Percentiles rank a stretch among this genome's conserved stretches.
Evolutionary conservation across 2,113 vertebrate species (phyloP).

Genomic region (Gasterosteus nipponicus): DNA sequence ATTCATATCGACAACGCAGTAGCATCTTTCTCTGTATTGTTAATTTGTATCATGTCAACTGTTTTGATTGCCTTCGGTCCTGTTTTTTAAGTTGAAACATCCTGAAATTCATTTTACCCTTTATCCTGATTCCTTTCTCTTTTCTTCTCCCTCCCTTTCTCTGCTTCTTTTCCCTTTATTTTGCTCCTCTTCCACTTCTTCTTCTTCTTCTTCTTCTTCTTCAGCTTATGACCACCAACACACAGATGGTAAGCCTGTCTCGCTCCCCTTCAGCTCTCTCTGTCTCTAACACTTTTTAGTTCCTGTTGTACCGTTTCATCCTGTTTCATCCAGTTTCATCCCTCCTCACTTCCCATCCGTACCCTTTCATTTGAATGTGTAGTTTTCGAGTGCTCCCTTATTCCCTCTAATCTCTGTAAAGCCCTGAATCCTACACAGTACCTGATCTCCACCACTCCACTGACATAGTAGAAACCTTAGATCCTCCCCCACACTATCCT

Average conservation of each 20-base stretch:
- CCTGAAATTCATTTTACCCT: conserved; percentile 77
- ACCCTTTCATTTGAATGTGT: conserved; percentile 68
- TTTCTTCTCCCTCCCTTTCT: conserved; percentile 64
- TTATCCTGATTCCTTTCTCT: conserved; percentile 83
- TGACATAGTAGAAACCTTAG: conserved; percentile 61
- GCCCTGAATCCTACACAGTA: conserved; percentile 58
- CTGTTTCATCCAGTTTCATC: conserved; percentile 64
- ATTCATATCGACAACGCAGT: conserved; percentile 77
- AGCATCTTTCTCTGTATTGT: conserved; percentile 85
- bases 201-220: conserved; percentile 80
- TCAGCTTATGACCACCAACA: conserved; percentile 98
- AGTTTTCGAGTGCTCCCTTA: conserved; percentile 59
- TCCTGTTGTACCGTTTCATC: conserved; percentile 64
- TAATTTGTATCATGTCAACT: conserved; percentile 86
- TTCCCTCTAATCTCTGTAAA: conserved; percentile 60
- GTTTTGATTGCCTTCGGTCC: conserved; percentile 79
- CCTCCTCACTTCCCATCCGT: conserved; percentile 58
- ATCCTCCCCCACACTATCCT: conserved; percentile 61
- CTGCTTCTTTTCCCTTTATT: conserved; percentile 84
- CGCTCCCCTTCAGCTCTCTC: conserved; percentile 80
- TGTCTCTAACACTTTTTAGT: conserved; percentile 67
- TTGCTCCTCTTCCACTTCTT: conserved; percentile 75
- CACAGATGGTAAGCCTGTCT: conserved; percentile 96
- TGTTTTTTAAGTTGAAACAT: conserved; percentile 82
- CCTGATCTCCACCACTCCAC: conserved; percentile 54